Conservation (phyloP, 2,113 vertebrate species). For the Bubo scandiacus region DNA sequence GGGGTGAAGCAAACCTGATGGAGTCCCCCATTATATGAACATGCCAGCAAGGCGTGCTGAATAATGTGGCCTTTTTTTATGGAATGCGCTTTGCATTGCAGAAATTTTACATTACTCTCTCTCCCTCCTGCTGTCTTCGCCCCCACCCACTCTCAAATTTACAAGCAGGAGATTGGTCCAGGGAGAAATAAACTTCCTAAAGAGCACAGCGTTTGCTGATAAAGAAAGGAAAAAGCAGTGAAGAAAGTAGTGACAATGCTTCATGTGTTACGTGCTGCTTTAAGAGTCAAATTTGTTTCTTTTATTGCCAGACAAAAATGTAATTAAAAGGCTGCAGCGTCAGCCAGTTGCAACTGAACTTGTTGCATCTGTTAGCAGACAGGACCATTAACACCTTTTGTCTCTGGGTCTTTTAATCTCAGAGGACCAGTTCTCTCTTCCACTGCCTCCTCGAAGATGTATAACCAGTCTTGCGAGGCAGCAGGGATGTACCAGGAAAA, state of each 20-base stretch:
- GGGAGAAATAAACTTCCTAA: conserved; percentile 59
- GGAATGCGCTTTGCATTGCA: conserved; percentile 24
- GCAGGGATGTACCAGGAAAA: background rate
- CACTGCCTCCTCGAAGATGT: background rate
- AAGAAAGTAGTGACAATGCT: background rate
- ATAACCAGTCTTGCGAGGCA: background rate
- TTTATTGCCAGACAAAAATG: conserved; percentile 31
- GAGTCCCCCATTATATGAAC: background rate
- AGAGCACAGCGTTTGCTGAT: conserved; percentile 7
- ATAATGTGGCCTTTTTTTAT: background rate
- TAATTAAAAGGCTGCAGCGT: conserved; percentile 33
- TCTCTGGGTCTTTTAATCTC: background rate
- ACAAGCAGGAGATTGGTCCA: conserved; percentile 50
- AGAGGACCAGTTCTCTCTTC: background rate
- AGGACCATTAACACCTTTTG: background rate
- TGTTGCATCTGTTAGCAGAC: background rate
- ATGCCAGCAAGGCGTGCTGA: background rate
- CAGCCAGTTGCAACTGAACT: background rate
- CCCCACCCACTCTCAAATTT: conserved; percentile 36
- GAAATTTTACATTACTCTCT: conserved; percentile 22
- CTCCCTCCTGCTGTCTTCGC: background rate
- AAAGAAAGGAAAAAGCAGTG: background rate
- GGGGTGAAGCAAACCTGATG: background rate
- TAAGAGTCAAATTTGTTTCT: conserved; percentile 36
- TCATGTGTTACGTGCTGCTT: background rate